These are phyloP conservation scores for Folsomia candida DNA, from an alignment of 2,888 invertebrate genomes.

Conservation along the genomic window DNA sequence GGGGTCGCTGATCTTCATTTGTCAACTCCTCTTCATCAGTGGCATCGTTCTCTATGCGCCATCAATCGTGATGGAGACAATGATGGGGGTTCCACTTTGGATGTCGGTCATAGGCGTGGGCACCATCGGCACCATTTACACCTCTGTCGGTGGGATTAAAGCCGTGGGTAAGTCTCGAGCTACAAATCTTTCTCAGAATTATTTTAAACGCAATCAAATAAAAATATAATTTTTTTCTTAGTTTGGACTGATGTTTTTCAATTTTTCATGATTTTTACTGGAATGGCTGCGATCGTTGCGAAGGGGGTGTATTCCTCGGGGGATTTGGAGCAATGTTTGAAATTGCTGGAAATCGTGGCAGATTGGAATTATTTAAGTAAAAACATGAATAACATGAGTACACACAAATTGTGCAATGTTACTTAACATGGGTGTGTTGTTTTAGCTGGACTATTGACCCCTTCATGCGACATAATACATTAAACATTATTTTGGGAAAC, in stretches of 20 bases:
- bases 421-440: too few relatives aligned
- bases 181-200: too few relatives aligned
- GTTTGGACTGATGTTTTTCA: conserved; percentile 74
- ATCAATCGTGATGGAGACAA: conserved; percentile 42
- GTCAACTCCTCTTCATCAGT: conserved; percentile 36
- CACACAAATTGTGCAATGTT: background rate
- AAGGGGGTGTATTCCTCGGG: conserved; percentile 45
- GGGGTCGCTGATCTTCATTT: conserved; percentile 41
- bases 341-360: conserved; percentile 31
- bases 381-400: background rate
- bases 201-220: too few relatives aligned
- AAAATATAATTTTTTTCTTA: too few relatives aligned
- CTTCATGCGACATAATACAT: conserved; percentile 48
- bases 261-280: conserved; percentile 69
- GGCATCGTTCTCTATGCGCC: conserved; percentile 47
- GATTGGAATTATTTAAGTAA: conserved; percentile 36
- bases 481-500: conserved; percentile 44
- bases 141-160: conserved; percentile 65
- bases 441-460: conserved; percentile 46
- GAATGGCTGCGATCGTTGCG: conserved; percentile 34
- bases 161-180: too few relatives aligned
- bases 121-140: conserved; percentile 53
- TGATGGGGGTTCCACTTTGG: conserved; percentile 39
- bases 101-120: conserved; percentile 36
- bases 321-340: conserved; percentile 38